phyloP scores from a whole-genome alignment of 37 sponge, comb jelly and placozoan species.

The Beroe ovata region DNA sequence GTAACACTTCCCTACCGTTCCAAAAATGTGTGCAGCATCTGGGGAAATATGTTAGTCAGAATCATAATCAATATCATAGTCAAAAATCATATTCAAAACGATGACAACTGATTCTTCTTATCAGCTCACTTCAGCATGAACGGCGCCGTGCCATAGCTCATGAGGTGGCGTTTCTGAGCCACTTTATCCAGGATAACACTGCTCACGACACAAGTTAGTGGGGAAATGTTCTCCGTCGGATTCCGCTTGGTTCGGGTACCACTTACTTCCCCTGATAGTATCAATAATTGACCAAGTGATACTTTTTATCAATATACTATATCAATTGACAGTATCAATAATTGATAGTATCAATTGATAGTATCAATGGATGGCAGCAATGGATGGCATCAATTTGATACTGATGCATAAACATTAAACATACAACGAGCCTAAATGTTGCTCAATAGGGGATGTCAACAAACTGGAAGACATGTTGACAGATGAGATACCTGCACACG shows the following conservation, averaged over 20 bases:
- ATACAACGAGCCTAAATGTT: no score
- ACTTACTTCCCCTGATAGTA: background rate
- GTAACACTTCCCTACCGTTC: slow-evolving; percentile 4
- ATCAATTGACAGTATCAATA: no score
- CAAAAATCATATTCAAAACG: background rate
- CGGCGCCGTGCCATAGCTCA: slow-evolving; percentile 59
- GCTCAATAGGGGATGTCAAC: no score
- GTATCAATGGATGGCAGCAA: no score
- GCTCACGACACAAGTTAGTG: slow-evolving; percentile 48
- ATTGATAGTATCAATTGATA: no score
- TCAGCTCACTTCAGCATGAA: slow-evolving; percentile 1
- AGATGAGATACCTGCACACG: background rate
- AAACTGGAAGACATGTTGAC: no score
- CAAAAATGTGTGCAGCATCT: background rate
- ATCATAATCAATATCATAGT: background rate
- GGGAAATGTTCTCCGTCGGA: slow-evolving; percentile 24
- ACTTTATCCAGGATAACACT: slow-evolving; percentile 51
- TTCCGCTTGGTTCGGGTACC: slow-evolving; percentile 19
- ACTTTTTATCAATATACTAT: no score
- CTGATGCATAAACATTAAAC: no score
- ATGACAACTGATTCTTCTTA: no score
- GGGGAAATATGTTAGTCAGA: background rate
- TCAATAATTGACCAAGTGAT: no score
- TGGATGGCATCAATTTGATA: no score
- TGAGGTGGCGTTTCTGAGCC: slow-evolving; percentile 1